Evolutionary conservation across 2,888 invertebrate species (phyloP).

Genomic region (Eupithecia abbreviata): DNA sequence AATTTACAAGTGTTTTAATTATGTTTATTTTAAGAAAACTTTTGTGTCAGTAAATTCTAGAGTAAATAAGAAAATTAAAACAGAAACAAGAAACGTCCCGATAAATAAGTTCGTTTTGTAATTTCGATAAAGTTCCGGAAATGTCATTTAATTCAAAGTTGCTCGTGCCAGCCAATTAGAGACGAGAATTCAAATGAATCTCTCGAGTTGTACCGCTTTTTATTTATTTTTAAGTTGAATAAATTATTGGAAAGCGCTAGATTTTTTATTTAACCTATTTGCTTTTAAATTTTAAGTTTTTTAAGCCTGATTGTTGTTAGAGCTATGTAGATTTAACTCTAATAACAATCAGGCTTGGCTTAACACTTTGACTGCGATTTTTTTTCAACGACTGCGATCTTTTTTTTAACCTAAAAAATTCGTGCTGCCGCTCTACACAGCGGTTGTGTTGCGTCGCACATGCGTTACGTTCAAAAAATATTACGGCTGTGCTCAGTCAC

Average conservation of each 20-base stretch:
- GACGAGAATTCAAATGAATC: conserved; percentile 23
- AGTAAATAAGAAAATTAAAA: conserved; percentile 7
- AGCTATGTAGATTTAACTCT: no score
- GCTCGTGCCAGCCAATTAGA: conserved; percentile 23
- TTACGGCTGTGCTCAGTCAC: no score
- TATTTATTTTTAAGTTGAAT: conserved; percentile 29
- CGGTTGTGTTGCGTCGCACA: no score
- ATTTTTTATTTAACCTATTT: conserved; percentile 16
- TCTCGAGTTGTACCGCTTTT: conserved; percentile 16
- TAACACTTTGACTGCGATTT: no score
- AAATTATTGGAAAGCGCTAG: conserved; percentile 24
- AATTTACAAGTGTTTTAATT: neutral
- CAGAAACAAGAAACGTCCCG: conserved; percentile 1
- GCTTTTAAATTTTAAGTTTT: neutral
- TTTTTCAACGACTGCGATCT: no score
- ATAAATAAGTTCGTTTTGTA: conserved; percentile 9
- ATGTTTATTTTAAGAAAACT: neutral
- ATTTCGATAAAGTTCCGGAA: conserved; percentile 23
- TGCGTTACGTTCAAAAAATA: no score
- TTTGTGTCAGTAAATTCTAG: neutral
- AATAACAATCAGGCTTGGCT: no score
- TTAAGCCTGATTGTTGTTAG: no score
- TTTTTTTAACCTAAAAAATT: no score
- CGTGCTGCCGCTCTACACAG: no score
- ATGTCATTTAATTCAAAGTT: conserved; percentile 25